phyloP scores from a whole-genome alignment of 2,888 invertebrate genomes.

The Osmoderma eremita region DNA sequence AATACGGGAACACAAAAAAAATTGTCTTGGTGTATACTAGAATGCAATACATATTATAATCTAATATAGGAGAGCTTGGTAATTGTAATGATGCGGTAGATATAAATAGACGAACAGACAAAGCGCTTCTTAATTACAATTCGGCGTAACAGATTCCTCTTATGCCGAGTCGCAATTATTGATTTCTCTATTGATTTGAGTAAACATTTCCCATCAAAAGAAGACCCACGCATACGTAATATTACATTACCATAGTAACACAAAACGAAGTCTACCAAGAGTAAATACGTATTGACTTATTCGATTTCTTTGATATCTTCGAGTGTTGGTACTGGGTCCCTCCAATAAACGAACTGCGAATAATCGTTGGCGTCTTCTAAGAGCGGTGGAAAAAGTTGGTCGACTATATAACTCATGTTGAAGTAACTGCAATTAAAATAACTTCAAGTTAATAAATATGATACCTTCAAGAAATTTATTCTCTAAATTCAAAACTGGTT shows the following conservation, averaged over 20 bases:
- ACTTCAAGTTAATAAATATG: background rate
- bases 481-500: no score
- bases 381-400: constrained; percentile 93
- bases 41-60: constrained; percentile 6
- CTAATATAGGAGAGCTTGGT: constrained; percentile 32
- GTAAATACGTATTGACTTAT: constrained; percentile 15
- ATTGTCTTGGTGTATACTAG: constrained; percentile 17
- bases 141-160: constrained; percentile 2
- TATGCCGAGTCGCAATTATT: no score
- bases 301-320: constrained; percentile 51
- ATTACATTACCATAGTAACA: background rate
- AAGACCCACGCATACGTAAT: constrained; percentile 7
- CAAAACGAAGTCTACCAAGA: background rate
- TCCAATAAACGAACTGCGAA: constrained; percentile 93
- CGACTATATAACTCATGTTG: constrained; percentile 92
- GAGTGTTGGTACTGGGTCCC: constrained; percentile 79
- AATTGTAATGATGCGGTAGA: constrained; percentile 22
- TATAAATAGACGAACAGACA: constrained; percentile 27
- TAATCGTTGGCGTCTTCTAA: constrained; percentile 75
- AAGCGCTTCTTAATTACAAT: constrained; percentile 9
- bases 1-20: constrained; percentile 20
- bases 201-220: constrained; percentile 17
- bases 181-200: background rate
- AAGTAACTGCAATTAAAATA: constrained; percentile 80
- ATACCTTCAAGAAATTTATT: no score